Conservation (phyloP, 2,797 vertebrate genomes). For the Bovichtus variegatus region DNA sequence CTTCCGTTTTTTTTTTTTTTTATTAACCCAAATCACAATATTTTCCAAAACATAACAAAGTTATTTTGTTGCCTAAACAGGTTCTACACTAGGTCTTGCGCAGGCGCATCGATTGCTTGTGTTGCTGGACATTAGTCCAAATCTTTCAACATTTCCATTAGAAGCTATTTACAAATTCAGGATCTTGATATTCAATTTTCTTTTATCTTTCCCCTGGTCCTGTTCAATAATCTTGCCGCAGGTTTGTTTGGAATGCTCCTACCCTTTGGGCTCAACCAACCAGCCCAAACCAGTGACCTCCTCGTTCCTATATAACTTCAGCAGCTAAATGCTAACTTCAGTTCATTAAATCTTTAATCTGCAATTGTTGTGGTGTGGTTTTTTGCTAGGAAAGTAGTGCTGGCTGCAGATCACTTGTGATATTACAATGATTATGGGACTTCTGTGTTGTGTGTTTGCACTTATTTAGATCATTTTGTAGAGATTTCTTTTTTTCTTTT, state of each 20-base stretch:
- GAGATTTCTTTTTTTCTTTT: too few relatives aligned
- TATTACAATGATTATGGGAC: background rate
- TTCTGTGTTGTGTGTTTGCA: background rate
- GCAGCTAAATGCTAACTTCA: background rate
- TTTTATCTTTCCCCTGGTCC: background rate
- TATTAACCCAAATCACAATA: background rate
- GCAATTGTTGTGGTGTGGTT: background rate
- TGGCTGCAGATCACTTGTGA: background rate
- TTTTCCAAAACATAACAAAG: background rate
- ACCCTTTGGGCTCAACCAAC: too few relatives aligned
- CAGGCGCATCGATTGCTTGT: background rate
- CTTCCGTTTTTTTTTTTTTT: background rate
- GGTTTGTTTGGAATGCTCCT: background rate
- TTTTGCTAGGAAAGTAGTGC: background rate
- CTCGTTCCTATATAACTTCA: background rate
- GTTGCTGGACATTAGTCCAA: too few relatives aligned
- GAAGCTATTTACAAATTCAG: background rate
- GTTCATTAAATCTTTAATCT: background rate
- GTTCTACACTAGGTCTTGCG: background rate
- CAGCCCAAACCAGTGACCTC: background rate
- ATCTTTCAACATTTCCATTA: too few relatives aligned
- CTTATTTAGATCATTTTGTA: too few relatives aligned
- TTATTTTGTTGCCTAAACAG: background rate
- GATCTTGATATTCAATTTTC: background rate
- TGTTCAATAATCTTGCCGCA: background rate